Conservation (phyloP, 2,888 invertebrate genomes). For the Ennomos quercinarius region DNA sequence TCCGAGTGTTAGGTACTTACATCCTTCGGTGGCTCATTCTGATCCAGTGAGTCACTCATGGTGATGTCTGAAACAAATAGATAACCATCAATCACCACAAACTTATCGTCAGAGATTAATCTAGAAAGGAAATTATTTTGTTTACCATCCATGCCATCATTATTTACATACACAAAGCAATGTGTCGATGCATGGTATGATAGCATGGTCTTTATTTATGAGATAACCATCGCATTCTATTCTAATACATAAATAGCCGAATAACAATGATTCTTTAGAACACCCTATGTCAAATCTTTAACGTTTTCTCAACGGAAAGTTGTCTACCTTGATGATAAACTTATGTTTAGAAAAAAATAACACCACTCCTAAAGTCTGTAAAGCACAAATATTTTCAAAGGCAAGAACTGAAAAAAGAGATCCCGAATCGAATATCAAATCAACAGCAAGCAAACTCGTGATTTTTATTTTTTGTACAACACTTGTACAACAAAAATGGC, state of each 20-base stretch:
- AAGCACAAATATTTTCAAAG: neutral
- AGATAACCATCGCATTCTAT: too few relatives aligned
- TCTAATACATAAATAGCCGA: too few relatives aligned
- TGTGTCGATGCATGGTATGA: too few relatives aligned
- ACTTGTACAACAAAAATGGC: too few relatives aligned
- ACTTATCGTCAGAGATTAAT: slow-evolving; percentile 5
- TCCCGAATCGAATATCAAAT: too few relatives aligned
- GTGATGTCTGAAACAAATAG: slow-evolving; percentile 43
- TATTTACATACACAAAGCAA: neutral
- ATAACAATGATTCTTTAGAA: neutral
- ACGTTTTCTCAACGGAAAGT: slow-evolving; percentile 48
- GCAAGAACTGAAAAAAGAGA: too few relatives aligned
- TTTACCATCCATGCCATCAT: slow-evolving; percentile 49
- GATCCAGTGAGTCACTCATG: slow-evolving; percentile 77
- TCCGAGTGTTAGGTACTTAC: slow-evolving; percentile 53
- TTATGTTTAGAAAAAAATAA: slow-evolving; percentile 6
- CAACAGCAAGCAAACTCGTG: too few relatives aligned
- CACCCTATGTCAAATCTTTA: slow-evolving; percentile 27
- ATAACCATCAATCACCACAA: neutral
- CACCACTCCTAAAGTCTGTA: too few relatives aligned
- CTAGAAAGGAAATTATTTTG: slow-evolving; percentile 42
- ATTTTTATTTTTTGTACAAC: too few relatives aligned
- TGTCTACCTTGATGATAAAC: slow-evolving; percentile 62
- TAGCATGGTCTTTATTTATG: too few relatives aligned
- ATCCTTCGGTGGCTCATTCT: slow-evolving; percentile 78